Conservation (phyloP, 2,797 vertebrate species). For the Taeniopygia guttata region DNA sequence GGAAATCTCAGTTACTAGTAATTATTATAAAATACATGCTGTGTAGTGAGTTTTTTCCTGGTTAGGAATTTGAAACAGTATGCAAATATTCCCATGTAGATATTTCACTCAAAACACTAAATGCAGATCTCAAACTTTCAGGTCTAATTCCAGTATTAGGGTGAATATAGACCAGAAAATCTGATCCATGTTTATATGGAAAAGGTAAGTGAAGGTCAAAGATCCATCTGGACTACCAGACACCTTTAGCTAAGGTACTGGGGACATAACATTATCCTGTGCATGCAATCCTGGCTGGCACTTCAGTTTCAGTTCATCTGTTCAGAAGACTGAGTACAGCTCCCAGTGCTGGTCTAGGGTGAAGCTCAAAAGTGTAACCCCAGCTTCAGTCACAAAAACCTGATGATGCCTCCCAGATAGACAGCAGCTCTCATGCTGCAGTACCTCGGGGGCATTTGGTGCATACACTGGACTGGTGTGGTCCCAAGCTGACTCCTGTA, state of each 20-base stretch:
- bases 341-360: neutral
- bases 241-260: neutral
- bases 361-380: neutral
- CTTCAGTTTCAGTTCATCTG: neutral
- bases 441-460: neutral
- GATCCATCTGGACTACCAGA: neutral
- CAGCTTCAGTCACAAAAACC: neutral
- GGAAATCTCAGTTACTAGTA: neutral
- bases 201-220: neutral
- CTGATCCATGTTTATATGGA: neutral
- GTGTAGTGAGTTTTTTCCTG: neutral
- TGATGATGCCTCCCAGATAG: neutral
- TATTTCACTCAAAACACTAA: neutral
- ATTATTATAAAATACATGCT: neutral
- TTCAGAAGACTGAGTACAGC: neutral
- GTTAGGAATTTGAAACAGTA: neutral
- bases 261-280: neutral
- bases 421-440: neutral
- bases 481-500: neutral
- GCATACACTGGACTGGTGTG: neutral
- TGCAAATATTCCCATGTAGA: neutral
- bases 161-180: neutral
- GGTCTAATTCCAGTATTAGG: neutral
- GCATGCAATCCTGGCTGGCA: neutral
- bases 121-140: neutral